A percentile compares a stretch with the other conserved stretches of the same genome.
Conservation (phyloP, 2,797 vertebrate species). For the Antrozous pallidus region DNA sequence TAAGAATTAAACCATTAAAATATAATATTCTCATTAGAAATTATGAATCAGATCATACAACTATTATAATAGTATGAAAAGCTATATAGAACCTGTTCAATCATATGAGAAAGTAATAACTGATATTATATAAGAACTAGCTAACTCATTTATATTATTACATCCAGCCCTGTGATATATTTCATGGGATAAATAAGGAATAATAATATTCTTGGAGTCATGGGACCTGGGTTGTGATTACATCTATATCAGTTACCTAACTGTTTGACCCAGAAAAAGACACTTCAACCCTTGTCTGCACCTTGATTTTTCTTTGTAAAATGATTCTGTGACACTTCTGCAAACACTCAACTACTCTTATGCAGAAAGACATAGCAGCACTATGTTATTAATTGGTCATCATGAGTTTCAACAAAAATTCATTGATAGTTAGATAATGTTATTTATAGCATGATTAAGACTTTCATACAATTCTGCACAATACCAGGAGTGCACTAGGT, state of each 20-base stretch:
- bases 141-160: background rate
- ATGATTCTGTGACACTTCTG: background rate
- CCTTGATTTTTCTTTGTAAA: background rate
- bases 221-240: background rate
- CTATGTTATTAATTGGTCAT: background rate
- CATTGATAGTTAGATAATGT: background rate
- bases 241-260: background rate
- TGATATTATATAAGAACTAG: background rate
- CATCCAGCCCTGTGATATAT: background rate
- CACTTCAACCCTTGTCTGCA: background rate
- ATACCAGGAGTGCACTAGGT: background rate
- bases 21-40: background rate
- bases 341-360: slow-evolving; percentile 1
- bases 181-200: background rate
- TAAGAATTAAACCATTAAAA: background rate
- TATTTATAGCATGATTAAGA: background rate
- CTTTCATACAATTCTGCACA: background rate
- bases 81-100: background rate
- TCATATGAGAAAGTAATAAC: background rate
- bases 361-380: background rate
- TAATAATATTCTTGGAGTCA: background rate
- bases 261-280: background rate
- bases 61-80: background rate
- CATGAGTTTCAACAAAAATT: background rate
- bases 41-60: background rate